These are phyloP conservation scores for Sorex maritimensis DNA, from an alignment of 2,797 vertebrate species.

Conservation along the genomic window DNA sequence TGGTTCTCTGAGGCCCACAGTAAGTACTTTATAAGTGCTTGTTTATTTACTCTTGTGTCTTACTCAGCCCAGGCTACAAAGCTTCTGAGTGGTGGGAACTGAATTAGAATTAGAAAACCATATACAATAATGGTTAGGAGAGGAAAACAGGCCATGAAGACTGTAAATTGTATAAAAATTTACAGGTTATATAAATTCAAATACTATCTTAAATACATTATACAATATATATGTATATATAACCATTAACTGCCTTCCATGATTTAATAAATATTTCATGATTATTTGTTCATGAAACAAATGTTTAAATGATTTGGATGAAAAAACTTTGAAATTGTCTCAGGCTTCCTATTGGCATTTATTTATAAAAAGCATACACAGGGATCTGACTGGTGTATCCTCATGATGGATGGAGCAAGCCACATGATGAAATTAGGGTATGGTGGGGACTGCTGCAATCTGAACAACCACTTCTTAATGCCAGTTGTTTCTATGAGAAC, in stretches of 20 bases:
- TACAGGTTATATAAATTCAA: no score
- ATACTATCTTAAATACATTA: no score
- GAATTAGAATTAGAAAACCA: background rate
- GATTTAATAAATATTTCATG: background rate
- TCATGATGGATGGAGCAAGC: background rate
- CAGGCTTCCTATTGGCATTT: background rate
- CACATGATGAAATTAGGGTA: background rate
- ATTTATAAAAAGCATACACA: background rate
- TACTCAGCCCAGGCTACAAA: background rate
- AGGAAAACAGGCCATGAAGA: no score
- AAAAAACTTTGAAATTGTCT: background rate
- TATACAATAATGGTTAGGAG: no score
- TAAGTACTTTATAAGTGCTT: background rate
- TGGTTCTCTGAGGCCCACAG: background rate
- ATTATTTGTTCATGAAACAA: background rate
- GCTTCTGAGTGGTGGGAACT: background rate
- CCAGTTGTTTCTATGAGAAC: background rate
- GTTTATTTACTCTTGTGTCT: constrained; percentile 29
- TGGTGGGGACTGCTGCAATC: background rate
- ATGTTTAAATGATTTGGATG: background rate
- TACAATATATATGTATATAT: no score
- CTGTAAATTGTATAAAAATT: no score
- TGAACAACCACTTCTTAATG: background rate
- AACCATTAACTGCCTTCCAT: background rate
- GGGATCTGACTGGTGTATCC: background rate